Base-by-base conservation (phyloP, 2,888 invertebrate genomes). In the Drosophila macrospina region DNA sequence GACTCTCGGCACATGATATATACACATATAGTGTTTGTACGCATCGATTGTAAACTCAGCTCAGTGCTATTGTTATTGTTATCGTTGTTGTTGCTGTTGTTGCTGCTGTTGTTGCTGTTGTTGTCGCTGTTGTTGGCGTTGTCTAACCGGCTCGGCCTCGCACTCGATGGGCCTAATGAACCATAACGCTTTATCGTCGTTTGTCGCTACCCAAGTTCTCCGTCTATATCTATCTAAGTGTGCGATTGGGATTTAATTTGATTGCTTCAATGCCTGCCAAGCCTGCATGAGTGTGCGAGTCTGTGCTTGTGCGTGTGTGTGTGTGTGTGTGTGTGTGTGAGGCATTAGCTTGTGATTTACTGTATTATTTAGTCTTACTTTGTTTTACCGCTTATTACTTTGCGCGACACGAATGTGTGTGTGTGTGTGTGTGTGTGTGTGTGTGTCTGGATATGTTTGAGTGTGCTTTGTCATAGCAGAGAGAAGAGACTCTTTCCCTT, bases 231-330 rank as follows among this genome's bases (percentile, higher is more conserved):
- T 78, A 54, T 69, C 69, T 76, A 88, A 86, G 86, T 86, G 86
- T 86, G 85, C 88, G 88, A 86, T 86, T 86, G 88, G 86, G 88
- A 86, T 86, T 86, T 86, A 86, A 86, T 88, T 86, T 88, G 88
- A 88, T 88, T 86, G 85, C 88, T 84, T 88, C 79, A 75, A 83
- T 86, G 81, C 76, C 74, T 72, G 76, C 68, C 77, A 73, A 67
- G 72, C 42, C 57, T 68, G 57, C 54, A 30, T 37, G 55, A 62
- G 63, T 44, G 68, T 59, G 67, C 26, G 62, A 15, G 52, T 24
- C 64, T 13, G 37, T 20, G 54, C 36, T 36, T 47, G 48, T 30
- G 69, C 50, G 61, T 10, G 37, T 26, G 54, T 50, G 69, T 54
- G 61, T 10, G 37, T 26, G 54, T 50, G 59, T 15, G 32, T 44